Evolutionary conservation across 2,113 vertebrate genomes (phyloP), one percentile per base, ranked within the genome.

Genomic region (Mobula birostris): DNA sequence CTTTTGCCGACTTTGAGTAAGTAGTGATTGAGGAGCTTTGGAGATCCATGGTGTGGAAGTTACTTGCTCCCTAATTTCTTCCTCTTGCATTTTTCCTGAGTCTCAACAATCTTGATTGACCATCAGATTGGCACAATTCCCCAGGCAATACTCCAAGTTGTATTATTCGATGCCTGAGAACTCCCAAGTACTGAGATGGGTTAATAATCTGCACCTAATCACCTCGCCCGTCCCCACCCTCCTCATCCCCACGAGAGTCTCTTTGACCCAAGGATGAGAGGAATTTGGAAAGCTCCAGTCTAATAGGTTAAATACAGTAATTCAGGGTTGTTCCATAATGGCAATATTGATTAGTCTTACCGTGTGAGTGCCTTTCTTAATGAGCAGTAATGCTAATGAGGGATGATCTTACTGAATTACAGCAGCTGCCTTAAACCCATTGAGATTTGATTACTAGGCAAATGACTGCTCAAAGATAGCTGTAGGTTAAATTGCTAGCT

Each of bases 291-390:
- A 93, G 70, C 70, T 93, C 36, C 70, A 56, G 17, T 56, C 94
- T 94, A 95, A 94, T 94, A 82, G 95, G 95, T 95, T 95, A 90
- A 95, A 95, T 14, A 68, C 95, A 94, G 95, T 95, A 94, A 95
- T 96, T 96, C 95, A 29, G 95, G 94, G 14, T 95, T 85, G 95
- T 94, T 94, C 61, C 94, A 95, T 96, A 95, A 95, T 95, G 95
- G 95, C 94, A 92, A 94, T 96, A 96, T 95, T 95, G 96, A 97
- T 96, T 95, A 95, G 95, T 90, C 95, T 95, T 94, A 29, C 94
- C 0, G 2, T 74, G 32, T 93, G 91, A 93, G 91, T 93, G 91
- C 91, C 96, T 94, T 94, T 94, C 95, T 95, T 96, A 95, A 96
- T 61, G 74, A 96, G 95, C 94, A 85, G 94, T 95, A 94, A 94